Evolutionary conservation across 2,797 vertebrate species (phyloP), one percentile per base, ranked within the genome.

Genomic region (Cephalopachus bancanus): DNA sequence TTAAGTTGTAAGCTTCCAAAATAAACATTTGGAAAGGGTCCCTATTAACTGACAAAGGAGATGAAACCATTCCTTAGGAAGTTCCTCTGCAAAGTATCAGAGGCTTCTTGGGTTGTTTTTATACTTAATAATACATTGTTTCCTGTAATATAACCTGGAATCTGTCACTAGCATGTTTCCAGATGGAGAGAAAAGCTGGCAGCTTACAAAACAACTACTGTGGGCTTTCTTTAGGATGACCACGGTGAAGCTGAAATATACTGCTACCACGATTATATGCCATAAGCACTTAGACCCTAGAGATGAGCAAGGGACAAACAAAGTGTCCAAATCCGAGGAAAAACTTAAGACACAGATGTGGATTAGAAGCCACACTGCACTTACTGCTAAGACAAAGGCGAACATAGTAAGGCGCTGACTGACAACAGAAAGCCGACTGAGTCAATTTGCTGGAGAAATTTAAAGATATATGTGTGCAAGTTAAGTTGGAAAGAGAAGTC

Each of bases 371-470:
- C 71, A 75, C 5, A 30, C 30, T 6, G 33, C 49, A 49, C 37
- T 1, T 11, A 80, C 49, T 22, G 26, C 33, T 51, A 87, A 28
- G 19, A 88, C 37, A 71, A 71, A 91, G 64, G 28, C 10, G 74
- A 89, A 83, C 89, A 87, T n/a, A 78, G 12, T 30, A 28, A 84
- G 57, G 59, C 51, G 72, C 6, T 30, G 49, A 72, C 72, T 62
- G 86, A 80, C 60, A 91, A n/a, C 1, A 76, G 65, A 85, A 84
- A 80, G 59, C 30, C 53, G 19, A 19, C 33, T 91, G 33, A 88
- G 80, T 83, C 51, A 92, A 60, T 93, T 44, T 93, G 60, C 71
- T 92, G 26, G 30, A 89, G 76, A 93, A 80, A 78, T 5, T 71
- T 71, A 71, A 9, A 71, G 84, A 92, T 3, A 87, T 2, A 74